These are phyloP conservation scores for Odontocolon sp. DNA, from an alignment of 2,888 invertebrate genomes.

Conservation along the genomic window DNA sequence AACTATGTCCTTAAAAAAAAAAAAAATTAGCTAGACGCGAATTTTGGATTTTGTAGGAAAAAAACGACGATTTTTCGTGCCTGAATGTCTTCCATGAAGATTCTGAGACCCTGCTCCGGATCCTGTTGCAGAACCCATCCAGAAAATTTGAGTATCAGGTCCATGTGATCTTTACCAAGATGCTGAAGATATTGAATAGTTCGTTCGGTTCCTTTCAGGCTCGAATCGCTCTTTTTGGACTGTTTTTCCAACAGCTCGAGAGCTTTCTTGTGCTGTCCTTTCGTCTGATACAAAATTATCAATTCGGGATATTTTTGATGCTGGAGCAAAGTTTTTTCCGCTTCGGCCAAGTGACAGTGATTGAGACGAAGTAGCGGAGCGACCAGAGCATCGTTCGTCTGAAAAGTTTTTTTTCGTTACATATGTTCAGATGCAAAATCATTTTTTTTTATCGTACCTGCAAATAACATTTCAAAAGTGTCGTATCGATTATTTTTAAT, in stretches of 20 bases:
- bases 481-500: slow-evolving; percentile 97
- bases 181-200: slow-evolving; percentile 96
- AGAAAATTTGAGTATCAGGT: slow-evolving; percentile 96
- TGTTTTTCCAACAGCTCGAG: slow-evolving; percentile 92
- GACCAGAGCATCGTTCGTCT: slow-evolving; percentile 97
- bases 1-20: no score
- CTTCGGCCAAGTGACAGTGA: slow-evolving; percentile 96
- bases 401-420: slow-evolving; percentile 69
- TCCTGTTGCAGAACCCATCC: slow-evolving; percentile 94
- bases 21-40: no score
- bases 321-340: slow-evolving; percentile 93
- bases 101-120: slow-evolving; percentile 94
- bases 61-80: slow-evolving; percentile 58
- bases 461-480: slow-evolving; percentile 97
- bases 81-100: slow-evolving; percentile 81
- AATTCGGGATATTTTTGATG: slow-evolving; percentile 95
- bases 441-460: slow-evolving; percentile 83
- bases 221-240: slow-evolving; percentile 88
- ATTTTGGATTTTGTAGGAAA: no score
- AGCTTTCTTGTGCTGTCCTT: slow-evolving; percentile 95
- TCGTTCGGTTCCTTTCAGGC: slow-evolving; percentile 89
- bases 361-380: slow-evolving; percentile 95
- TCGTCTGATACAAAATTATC: slow-evolving; percentile 97
- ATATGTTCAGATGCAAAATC: not conserved
- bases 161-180: slow-evolving; percentile 89